Conservation (phyloP, 23 tunicate genomes). For the Ascidia mentula region DNA sequence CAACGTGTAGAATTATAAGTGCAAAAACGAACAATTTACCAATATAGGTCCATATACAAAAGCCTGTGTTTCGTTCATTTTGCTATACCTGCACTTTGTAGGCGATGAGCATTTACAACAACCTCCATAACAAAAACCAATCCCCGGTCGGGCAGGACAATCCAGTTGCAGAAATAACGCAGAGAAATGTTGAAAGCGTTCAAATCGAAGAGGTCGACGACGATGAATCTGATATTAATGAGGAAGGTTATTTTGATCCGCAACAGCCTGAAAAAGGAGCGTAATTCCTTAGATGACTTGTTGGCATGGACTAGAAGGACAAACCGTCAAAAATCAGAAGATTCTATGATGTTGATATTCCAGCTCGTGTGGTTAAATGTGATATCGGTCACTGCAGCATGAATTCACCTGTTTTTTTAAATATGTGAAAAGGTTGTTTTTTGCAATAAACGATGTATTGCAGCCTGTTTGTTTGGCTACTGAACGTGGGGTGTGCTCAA, state of each 20-base stretch:
- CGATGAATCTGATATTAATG: background rate
- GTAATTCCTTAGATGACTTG: background rate
- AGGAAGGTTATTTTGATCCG: background rate
- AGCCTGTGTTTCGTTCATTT: background rate
- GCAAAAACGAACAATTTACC: background rate
- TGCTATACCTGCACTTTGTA: background rate
- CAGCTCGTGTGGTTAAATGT: too few species aligned
- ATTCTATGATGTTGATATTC: too few species aligned
- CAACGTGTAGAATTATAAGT: too few species aligned
- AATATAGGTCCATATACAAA: background rate
- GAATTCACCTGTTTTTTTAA: too few species aligned
- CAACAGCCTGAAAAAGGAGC: background rate
- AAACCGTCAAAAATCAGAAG: too few species aligned
- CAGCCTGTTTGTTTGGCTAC: too few species aligned
- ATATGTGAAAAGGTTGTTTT: too few species aligned
- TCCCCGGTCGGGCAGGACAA: too few species aligned
- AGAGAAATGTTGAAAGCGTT: background rate
- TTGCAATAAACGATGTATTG: too few species aligned
- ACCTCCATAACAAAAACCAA: background rate
- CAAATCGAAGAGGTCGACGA: background rate
- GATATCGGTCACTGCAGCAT: too few species aligned
- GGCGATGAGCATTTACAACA: conserved; percentile 6
- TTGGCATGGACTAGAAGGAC: too few species aligned
- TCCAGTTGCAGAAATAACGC: background rate
- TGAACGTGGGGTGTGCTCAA: too few species aligned